phyloP scores from a whole-genome alignment of 2,113 vertebrate genomes.

The Poeciliopsis retropinna region DNA sequence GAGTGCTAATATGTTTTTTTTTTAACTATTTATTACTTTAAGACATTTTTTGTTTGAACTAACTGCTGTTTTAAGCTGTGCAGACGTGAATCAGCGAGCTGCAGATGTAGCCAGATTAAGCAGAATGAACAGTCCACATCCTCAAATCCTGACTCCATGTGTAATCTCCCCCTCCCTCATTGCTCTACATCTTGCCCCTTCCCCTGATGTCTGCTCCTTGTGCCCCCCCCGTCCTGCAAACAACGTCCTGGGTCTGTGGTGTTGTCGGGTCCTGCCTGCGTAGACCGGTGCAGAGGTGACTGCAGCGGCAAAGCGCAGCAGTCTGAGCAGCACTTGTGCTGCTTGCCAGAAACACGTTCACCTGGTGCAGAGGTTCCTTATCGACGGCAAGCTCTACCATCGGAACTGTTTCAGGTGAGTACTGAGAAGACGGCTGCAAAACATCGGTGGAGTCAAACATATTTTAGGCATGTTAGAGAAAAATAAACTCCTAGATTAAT shows the following conservation, averaged over 20 bases:
- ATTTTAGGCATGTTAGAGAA: too few relatives aligned
- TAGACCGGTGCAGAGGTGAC: conserved; percentile 42
- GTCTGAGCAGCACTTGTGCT: conserved; percentile 87
- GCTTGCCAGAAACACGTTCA: conserved; percentile 93
- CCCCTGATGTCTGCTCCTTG: conserved; percentile 35
- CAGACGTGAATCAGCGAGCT: neutral
- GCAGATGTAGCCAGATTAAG: conserved; percentile 29
- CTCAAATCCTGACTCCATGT: conserved; percentile 75
- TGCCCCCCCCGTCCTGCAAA: conserved; percentile 29
- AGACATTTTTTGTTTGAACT: conserved; percentile 20
- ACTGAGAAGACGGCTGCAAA: neutral
- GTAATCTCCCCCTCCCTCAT: conserved; percentile 67
- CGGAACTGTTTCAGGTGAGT: conserved; percentile 96
- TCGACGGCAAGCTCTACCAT: conserved; percentile 93
- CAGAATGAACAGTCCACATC: conserved; percentile 57
- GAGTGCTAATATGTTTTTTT: conserved; percentile 30
- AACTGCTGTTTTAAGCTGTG: conserved; percentile 20
- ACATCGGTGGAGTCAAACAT: too few relatives aligned
- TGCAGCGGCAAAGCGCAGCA: conserved; percentile 37
- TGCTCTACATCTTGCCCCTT: conserved; percentile 43
- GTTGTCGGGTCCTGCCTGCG: conserved; percentile 10
- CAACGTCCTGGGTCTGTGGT: conserved; percentile 8
- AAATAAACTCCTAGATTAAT: too few relatives aligned
- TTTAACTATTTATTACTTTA: conserved; percentile 4
- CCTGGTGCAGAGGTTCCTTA: conserved; percentile 93